Evolutionary conservation across 2,797 vertebrate genomes (phyloP).

Genomic region (Allobates femoralis): DNA sequence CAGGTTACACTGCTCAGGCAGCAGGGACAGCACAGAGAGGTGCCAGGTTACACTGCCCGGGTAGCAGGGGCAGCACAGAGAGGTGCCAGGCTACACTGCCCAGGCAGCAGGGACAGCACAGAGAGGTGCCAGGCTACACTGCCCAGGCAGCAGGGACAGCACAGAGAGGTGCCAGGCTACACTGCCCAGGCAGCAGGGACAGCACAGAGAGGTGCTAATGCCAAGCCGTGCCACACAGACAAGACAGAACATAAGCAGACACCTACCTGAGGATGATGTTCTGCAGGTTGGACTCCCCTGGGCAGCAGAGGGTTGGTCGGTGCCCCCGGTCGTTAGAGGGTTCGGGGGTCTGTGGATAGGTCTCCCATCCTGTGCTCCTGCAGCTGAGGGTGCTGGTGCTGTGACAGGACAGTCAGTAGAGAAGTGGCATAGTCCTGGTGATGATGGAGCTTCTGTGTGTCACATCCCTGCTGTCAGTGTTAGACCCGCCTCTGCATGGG

Average conservation of each 20-base stretch:
- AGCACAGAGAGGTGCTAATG: too few relatives aligned
- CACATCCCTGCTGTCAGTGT: constrained; percentile 49
- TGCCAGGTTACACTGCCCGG: too few relatives aligned
- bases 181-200: too few relatives aligned
- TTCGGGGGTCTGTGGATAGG: constrained; percentile 2
- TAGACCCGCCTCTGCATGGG: constrained; percentile 37
- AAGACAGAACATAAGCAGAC: not conserved
- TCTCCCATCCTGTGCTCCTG: constrained; percentile 34
- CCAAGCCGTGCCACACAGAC: too few relatives aligned
- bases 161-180: not conserved
- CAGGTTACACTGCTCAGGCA: too few relatives aligned
- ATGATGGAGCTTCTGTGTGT: constrained; percentile 28
- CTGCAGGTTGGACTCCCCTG: constrained; percentile 26
- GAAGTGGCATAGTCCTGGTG: constrained; percentile 54
- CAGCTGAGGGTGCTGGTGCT: constrained; percentile 4
- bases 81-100: too few relatives aligned
- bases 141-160: not conserved
- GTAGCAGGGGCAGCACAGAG: too few relatives aligned
- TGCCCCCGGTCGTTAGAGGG: constrained; percentile 27
- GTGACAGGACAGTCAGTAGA: not conserved
- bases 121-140: not conserved
- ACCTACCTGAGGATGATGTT: constrained; percentile 49
- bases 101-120: too few relatives aligned
- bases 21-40: too few relatives aligned
- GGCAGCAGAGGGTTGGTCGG: not conserved